phyloP scores from a whole-genome alignment of 1,140 invertebrate species.

The Chelonus insularis region DNA sequence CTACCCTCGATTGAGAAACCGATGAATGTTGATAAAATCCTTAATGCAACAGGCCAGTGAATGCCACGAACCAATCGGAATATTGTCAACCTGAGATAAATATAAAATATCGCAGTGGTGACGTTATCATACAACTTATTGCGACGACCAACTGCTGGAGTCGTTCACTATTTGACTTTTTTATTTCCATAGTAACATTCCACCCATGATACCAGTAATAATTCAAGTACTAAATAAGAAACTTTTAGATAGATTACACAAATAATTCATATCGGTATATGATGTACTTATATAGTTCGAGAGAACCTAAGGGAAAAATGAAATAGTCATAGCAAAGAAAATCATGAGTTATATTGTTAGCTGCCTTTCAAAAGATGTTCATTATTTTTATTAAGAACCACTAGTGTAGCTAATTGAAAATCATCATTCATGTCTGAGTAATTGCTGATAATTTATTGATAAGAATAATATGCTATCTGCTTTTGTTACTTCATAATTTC shows the following conservation, averaged over 20 bases:
- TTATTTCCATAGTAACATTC: conserved; percentile 2
- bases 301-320: no score
- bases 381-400: no score
- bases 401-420: conserved; percentile 15
- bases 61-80: not conserved
- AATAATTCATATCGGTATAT: not conserved
- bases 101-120: conserved; percentile 4
- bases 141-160: conserved; percentile 6
- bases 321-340: not conserved
- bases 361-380: no score
- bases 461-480: not conserved
- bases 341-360: not conserved
- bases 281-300: not conserved
- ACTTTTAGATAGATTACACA: not conserved
- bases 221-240: not conserved
- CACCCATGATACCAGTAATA: conserved; percentile 4
- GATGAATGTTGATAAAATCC: not conserved
- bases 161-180: not conserved
- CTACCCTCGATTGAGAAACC: conserved; percentile 3
- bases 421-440: conserved; percentile 2
- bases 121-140: not conserved
- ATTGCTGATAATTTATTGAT: conserved; percentile 4
- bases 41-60: not conserved
- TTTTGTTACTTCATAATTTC: not conserved
- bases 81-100: conserved; percentile 10